phyloP scores from a whole-genome alignment of 2,113 vertebrate genomes.

The Neopipo cinnamomea region DNA sequence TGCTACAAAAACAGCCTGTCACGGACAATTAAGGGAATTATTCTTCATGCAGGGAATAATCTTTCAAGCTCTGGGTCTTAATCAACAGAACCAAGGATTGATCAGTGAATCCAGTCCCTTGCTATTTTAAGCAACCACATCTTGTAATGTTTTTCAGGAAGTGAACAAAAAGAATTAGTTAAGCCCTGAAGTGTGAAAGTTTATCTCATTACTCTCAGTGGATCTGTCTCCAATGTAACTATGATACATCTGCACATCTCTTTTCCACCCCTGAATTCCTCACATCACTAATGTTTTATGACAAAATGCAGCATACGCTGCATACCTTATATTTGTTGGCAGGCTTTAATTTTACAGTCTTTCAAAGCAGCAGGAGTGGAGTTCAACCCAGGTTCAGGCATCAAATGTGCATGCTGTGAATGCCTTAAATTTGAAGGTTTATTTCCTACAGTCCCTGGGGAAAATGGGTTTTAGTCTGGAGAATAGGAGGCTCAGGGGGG shows the following conservation, averaged over 20 bases:
- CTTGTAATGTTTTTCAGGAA: background rate
- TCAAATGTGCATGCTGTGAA: background rate
- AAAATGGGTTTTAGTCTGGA: background rate
- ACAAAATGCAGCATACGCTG: background rate
- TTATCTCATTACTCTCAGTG: slow-evolving; percentile 11
- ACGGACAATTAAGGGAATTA: background rate
- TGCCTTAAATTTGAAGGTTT: background rate
- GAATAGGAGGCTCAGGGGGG: background rate
- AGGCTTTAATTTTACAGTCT: background rate
- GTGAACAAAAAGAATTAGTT: slow-evolving; percentile 14
- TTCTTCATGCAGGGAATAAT: background rate
- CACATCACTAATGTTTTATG: background rate
- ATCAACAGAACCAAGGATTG: background rate
- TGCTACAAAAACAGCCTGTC: background rate
- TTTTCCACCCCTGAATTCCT: slow-evolving; percentile 3
- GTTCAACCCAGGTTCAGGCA: background rate
- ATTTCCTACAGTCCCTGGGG: background rate
- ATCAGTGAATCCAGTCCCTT: background rate
- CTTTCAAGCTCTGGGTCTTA: background rate
- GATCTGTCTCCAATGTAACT: background rate
- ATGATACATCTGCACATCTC: background rate
- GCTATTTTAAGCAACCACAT: slow-evolving; percentile 13
- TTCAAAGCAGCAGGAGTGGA: background rate
- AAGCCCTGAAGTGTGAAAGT: background rate
- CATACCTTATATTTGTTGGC: background rate